phyloP scores from a whole-genome alignment of 2,113 vertebrate species.

The Holacanthus passer region DNA sequence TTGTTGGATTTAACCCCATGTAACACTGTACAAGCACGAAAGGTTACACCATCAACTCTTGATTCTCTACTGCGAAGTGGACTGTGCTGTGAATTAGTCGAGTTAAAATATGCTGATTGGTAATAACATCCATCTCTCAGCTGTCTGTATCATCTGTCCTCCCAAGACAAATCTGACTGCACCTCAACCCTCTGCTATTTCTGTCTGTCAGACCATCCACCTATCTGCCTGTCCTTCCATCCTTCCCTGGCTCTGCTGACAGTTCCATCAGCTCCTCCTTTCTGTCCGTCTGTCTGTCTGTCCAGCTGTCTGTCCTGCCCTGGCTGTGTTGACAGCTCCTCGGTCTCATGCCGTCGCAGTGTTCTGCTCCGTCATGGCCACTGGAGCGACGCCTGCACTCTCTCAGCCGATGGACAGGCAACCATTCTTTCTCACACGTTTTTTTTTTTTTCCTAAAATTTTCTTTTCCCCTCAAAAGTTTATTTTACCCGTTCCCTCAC shows the following conservation, averaged over 20 bases:
- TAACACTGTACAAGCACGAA: not conserved
- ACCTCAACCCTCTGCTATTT: conserved; percentile 29
- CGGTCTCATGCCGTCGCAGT: conserved; percentile 70
- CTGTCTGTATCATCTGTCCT: conserved; percentile 36
- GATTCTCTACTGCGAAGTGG: not conserved
- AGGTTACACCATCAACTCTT: conserved; percentile 11
- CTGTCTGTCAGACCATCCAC: conserved; percentile 59
- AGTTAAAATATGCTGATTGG: conserved; percentile 39
- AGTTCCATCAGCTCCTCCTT: conserved; percentile 65
- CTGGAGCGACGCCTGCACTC: conserved; percentile 77
- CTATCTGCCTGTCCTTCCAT: conserved; percentile 64
- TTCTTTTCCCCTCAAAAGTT: conserved; percentile 60
- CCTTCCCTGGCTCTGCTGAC: conserved; percentile 62
- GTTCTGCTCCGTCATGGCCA: conserved; percentile 81
- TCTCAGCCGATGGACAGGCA: conserved; percentile 75
- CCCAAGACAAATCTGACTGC: conserved; percentile 48
- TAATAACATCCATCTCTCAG: conserved; percentile 39
- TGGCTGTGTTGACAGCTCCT: conserved; percentile 78
- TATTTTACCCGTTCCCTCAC: conserved; percentile 55
- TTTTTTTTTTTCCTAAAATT: conserved; percentile 12
- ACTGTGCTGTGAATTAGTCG: conserved; percentile 16
- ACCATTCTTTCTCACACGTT: conserved; percentile 60
- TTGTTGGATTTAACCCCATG: not conserved
- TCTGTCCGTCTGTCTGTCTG: conserved; percentile 55
- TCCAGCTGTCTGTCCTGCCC: conserved; percentile 62